Conservation (phyloP, 2,113 vertebrate species). For the Gymnogyps californianus region DNA sequence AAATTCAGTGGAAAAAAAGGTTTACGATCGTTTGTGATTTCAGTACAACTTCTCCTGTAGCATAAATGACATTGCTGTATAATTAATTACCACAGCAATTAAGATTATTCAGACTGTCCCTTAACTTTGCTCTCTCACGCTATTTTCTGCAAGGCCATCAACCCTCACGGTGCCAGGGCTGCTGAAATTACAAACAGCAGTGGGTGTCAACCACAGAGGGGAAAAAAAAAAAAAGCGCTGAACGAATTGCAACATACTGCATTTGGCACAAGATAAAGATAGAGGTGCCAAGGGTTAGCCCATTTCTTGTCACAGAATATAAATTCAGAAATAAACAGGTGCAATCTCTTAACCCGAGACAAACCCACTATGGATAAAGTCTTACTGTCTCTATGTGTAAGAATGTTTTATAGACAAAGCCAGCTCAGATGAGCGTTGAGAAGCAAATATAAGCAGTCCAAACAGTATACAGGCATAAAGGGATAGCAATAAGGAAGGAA, state of each 20-base stretch:
- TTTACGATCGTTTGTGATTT: background rate
- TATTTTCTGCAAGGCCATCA: background rate
- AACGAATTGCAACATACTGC: background rate
- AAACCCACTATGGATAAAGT: background rate
- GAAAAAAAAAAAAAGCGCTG: background rate
- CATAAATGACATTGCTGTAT: background rate
- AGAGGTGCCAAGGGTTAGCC: background rate
- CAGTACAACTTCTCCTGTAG: background rate
- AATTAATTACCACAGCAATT: background rate
- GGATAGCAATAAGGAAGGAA: background rate
- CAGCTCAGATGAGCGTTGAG: background rate
- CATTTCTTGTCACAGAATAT: background rate
- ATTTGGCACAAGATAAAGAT: background rate
- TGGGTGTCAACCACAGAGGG: conserved; percentile 11
- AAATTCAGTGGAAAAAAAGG: background rate
- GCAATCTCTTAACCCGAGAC: background rate
- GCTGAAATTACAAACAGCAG: conserved; percentile 1
- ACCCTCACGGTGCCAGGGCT: background rate
- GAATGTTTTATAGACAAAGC: background rate
- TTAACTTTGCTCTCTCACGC: background rate
- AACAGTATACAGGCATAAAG: background rate
- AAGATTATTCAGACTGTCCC: background rate
- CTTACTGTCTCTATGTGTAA: fast-evolving
- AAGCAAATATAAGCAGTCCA: background rate
- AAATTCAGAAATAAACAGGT: conserved; percentile 21